A percentile compares a stretch with the other conserved stretches of the same genome.
Evolutionary conservation across 2,888 invertebrate genomes (phyloP).

Genomic region (Rhabditophanes sp.): DNA sequence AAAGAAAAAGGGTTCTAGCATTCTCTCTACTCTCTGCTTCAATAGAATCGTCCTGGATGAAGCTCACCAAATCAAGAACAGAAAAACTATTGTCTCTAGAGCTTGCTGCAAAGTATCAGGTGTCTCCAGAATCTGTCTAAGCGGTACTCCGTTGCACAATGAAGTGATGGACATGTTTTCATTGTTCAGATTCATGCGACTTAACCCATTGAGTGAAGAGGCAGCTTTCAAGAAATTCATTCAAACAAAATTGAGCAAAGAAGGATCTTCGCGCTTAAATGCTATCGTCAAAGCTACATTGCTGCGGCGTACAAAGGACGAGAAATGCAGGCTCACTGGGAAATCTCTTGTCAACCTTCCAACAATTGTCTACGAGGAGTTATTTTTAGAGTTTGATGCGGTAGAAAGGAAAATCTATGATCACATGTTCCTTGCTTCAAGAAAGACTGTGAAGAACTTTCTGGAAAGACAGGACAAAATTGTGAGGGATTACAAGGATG

Average conservation of each 20-base stretch:
- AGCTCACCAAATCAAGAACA: slow-evolving; percentile 76
- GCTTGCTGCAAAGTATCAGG: slow-evolving; percentile 57
- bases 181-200: slow-evolving; percentile 58
- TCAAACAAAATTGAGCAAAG: too few relatives aligned
- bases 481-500: too few relatives aligned
- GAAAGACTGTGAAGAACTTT: too few relatives aligned
- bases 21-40: slow-evolving; percentile 65
- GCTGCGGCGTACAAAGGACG: slow-evolving; percentile 69
- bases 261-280: slow-evolving; percentile 55
- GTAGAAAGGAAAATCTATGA: slow-evolving; percentile 43
- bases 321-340: slow-evolving; percentile 47
- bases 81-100: slow-evolving; percentile 44
- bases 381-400: too few relatives aligned
- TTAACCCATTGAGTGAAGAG: slow-evolving; percentile 74
- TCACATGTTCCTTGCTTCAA: slow-evolving; percentile 32
- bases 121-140: slow-evolving; percentile 63
- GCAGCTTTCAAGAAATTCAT: slow-evolving; percentile 83
- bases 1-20: too few relatives aligned
- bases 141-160: slow-evolving; percentile 83
- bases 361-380: too few relatives aligned
- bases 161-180: slow-evolving; percentile 61
- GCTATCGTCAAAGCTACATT: slow-evolving; percentile 68
- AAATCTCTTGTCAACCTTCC: slow-evolving; percentile 36
- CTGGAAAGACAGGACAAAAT: too few relatives aligned
- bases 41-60: slow-evolving; percentile 75